Evolutionary conservation across 2,888 invertebrate species (phyloP), one percentile per base, ranked within the genome.

Genomic region (Parnassius apollo): DNA sequence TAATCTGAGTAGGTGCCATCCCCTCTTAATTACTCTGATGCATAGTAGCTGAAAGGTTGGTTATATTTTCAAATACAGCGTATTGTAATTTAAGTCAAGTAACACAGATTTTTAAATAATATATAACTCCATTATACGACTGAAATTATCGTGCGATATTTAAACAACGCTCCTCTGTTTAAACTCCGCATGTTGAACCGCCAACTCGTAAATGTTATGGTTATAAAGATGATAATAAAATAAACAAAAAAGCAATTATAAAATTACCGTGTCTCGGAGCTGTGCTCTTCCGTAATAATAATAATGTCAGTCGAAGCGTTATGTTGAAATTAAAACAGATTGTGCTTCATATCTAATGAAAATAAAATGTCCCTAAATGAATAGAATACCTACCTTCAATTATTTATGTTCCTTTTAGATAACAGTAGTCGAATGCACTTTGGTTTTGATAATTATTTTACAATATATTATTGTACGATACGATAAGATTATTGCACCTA

Each of bases 231-330:
- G 22, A 18, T 50, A 13, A 50, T 60, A 60, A 22, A 54, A 49
- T 54, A 54, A 55, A 49, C 42, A 18, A 18, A 18, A 18, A 18
- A 18, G 18, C 18, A 18, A 18, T 18, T 18, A 50, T 60, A 60
- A 22, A 54, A 49, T 54, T 48, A 55, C 42, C 42, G 50, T 50
- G 25, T 59, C 46, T 44, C 54, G 44, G 54, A 44, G 42, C 46
- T 55, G 44, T 50, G 50, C 61, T 61, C 13, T n/a, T 50, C 56
- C 61, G 54, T 61, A 55, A 61, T 55, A 22, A 25, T 50, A 55
- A 61, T 55, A 22, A 25, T 45, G 50, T 51, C 55, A 56, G 61
- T 50, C 56, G 61, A 45, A 50, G 61, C 55, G 50, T 56, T n/a
- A 61, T 50, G 50, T 61, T 49, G 45, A 45, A 50, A 61, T 61